Conservation (phyloP, 2,888 invertebrate genomes). For the Lasioglossum calceatum region DNA sequence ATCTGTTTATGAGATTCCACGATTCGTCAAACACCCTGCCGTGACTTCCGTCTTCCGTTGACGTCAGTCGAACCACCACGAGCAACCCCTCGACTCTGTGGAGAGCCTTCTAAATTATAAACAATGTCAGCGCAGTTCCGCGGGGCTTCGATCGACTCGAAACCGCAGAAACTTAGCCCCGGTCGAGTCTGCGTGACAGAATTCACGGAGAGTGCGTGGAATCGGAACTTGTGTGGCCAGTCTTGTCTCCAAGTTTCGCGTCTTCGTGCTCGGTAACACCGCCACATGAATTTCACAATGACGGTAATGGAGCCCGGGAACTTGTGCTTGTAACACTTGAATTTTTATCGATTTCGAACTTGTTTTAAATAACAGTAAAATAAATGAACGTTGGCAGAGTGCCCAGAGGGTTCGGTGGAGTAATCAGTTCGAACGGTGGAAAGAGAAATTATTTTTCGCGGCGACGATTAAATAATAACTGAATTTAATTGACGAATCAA, state of each 20-base stretch:
- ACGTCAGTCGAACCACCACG: constrained; percentile 58
- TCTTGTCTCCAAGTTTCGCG: constrained; percentile 45
- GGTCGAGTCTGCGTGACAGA: constrained; percentile 32
- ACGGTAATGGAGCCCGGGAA: constrained; percentile 27
- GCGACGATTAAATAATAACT: not conserved
- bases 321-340: not conserved
- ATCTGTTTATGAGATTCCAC: constrained; percentile 6
- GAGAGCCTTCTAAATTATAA: constrained; percentile 80
- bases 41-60: constrained; percentile 22
- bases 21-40: not conserved
- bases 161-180: constrained; percentile 62
- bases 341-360: not conserved
- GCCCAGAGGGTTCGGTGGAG: not conserved
- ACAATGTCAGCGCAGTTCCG: constrained; percentile 76
- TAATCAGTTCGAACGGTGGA: not conserved
- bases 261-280: constrained; percentile 21
- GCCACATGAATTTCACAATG: constrained; percentile 34
- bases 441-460: not conserved
- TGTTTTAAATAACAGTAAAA: not conserved
- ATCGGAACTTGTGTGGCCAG: constrained; percentile 32
- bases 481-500: not conserved
- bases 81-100: constrained; percentile 59
- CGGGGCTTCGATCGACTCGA: constrained; percentile 70
- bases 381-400: not conserved
- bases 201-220: constrained; percentile 25